Percentiles rank a stretch among this genome's conserved stretches.
phyloP scores from a whole-genome alignment of 2,888 invertebrate species.

The Boloria selene region DNA sequence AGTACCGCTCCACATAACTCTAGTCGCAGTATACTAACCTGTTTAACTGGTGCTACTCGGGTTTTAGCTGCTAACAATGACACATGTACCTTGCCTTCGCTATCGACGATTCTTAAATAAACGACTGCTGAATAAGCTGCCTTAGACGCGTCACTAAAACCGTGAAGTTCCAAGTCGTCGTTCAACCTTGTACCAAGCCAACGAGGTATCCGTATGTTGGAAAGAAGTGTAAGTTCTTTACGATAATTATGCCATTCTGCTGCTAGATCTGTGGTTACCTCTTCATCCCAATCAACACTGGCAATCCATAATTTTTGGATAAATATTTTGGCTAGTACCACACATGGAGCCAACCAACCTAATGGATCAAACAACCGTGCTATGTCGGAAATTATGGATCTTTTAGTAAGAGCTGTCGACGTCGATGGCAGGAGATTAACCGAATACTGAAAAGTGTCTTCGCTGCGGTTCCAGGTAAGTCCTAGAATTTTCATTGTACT shows the following conservation, averaged over 20 bases:
- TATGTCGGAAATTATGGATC: conserved; percentile 33
- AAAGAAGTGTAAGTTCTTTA: conserved; percentile 23
- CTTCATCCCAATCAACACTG: conserved; percentile 47
- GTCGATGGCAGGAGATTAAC: conserved; percentile 3
- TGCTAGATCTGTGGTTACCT: conserved; percentile 32
- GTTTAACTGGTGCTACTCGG: conserved; percentile 33
- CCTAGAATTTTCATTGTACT: conserved; percentile 28
- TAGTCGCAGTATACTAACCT: conserved; percentile 33
- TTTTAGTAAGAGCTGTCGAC: conserved; percentile 22
- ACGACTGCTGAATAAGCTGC: conserved; percentile 39
- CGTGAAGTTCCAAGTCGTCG: conserved; percentile 37
- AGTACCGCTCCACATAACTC: conserved; percentile 42
- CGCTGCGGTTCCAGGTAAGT: conserved; percentile 19
- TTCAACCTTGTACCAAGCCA: conserved; percentile 33
- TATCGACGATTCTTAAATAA: conserved; percentile 8
- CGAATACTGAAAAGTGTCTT: conserved; percentile 17
- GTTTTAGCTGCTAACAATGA: conserved; percentile 27
- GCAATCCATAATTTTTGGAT: conserved; percentile 50
- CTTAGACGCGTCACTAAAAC: conserved; percentile 41
- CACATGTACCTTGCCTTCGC: neutral
- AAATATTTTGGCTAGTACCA: conserved; percentile 44
- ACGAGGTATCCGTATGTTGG: conserved; percentile 30
- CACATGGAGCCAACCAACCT: conserved; percentile 47
- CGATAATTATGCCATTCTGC: conserved; percentile 41
- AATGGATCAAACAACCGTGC: conserved; percentile 43